Evolutionary conservation across 2,113 vertebrate species (phyloP), one percentile per base, ranked within the genome.

Genomic region (Chiloscyllium plagiosum): DNA sequence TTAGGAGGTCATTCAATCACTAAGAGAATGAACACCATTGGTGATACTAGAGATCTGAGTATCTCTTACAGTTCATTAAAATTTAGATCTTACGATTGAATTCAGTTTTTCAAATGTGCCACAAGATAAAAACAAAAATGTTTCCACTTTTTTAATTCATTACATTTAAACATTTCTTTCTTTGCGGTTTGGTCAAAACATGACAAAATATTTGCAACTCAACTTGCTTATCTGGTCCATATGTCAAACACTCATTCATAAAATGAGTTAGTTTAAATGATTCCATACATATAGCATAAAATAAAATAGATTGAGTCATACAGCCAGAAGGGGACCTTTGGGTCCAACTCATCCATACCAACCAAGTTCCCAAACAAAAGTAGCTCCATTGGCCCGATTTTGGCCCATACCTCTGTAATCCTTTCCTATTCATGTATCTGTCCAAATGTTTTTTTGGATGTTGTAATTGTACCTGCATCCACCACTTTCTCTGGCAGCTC

Each of bases 1-100:
- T 50, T 4, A 33, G 10, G 94, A 95, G 69, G 69, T 95, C 52
- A 95, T 52, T 69, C 72, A 69, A 95, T 76, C 47, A 26, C 24
- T 20, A 72, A 66, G 68, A 95, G 68, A 94, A 42, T 70, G 93
- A 50, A 94, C 42, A 95, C 92, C 8, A 68, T 78, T 20, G 93
- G 61, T 96, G 97, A 97, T 97, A 98, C 96, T 42, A 0, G 96
- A 98, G 97, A 97, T 96, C 17, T 56, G 76, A 20, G 97, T 97
- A 96, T 98, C 96, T 96, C 90, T 98, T 97, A 97, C 97, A 92
- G 92, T 96, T 97, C 96, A 96, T 97, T 97, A 97, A 97, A 96
- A 96, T 96, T 95, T 96, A 96, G 96, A 19, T n/a, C 96, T 96
- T 17, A 20, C n/a, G 50, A 72, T 96, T 68, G 72, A 95, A 33